Conservation (phyloP, 1,140 invertebrate species). For the Nylanderia fulva region DNA sequence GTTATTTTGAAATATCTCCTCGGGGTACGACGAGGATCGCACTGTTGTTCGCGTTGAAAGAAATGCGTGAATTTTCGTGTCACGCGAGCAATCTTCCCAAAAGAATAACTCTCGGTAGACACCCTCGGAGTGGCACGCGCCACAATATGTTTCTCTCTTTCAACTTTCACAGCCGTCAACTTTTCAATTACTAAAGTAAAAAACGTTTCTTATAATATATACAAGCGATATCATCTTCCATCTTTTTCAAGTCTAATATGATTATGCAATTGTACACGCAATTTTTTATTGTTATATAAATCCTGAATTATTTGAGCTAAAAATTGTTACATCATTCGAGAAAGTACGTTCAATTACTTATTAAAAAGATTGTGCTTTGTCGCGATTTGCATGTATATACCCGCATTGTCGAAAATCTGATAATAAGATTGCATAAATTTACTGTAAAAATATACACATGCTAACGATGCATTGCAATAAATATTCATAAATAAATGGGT, state of each 20-base stretch:
- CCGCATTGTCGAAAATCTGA: not conserved
- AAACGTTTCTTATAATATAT: not conserved
- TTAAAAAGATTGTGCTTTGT: not conserved
- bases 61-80: conserved; percentile 65
- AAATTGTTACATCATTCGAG: not conserved
- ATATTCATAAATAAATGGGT: not conserved
- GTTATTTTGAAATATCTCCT: conserved; percentile 65
- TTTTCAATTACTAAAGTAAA: conserved; percentile 45
- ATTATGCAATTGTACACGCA: too few relatives aligned
- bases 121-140: conserved; percentile 60
- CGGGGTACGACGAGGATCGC: conserved; percentile 42
- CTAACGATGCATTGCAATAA: not conserved
- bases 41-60: conserved; percentile 63
- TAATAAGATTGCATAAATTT: conserved; percentile 12
- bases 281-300: not conserved
- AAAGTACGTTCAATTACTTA: not conserved
- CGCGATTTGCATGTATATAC: not conserved
- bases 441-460: not conserved
- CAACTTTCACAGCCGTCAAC: conserved; percentile 32
- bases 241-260: not conserved
- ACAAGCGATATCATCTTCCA: too few relatives aligned
- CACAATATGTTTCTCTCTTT: conserved; percentile 53
- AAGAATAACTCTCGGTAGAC: conserved; percentile 56
- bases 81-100: conserved; percentile 64
- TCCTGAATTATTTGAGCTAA: not conserved